Evolutionary conservation across 2,113 vertebrate species (phyloP).

Genomic region (Elachura formosa): DNA sequence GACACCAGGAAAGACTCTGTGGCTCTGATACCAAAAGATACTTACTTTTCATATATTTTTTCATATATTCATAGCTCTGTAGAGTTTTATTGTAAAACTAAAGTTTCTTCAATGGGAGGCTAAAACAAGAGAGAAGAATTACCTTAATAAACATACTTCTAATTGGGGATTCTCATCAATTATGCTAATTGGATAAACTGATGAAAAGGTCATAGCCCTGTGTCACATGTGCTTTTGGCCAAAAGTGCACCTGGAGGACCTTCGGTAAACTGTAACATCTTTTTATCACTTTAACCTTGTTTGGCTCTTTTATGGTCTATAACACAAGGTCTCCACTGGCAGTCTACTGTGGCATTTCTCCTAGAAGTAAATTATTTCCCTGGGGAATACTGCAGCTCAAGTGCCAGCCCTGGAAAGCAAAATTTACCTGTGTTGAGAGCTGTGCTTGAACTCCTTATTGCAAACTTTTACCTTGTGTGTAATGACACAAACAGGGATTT

Average conservation of each 20-base stretch:
- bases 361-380: not conserved
- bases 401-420: not conserved
- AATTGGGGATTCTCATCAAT: not conserved
- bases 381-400: not conserved
- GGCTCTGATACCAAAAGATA: not conserved
- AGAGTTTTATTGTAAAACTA: not conserved
- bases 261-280: not conserved
- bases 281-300: not conserved
- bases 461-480: not conserved
- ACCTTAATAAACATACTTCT: not conserved
- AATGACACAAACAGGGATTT: not conserved
- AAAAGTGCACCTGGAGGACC: not conserved
- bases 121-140: not conserved
- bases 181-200: not conserved
- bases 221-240: rapidly evolving
- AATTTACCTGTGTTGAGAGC: not conserved
- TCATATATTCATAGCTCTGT: rapidly evolving
- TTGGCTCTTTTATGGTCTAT: not conserved
- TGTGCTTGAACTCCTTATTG: not conserved
- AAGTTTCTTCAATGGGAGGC: not conserved
- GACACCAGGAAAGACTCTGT: not conserved
- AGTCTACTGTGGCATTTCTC: not conserved
- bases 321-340: not conserved
- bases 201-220: not conserved
- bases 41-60: not conserved